phyloP scores from a whole-genome alignment of 2,113 vertebrate species.

The Oophaga pumilio region DNA sequence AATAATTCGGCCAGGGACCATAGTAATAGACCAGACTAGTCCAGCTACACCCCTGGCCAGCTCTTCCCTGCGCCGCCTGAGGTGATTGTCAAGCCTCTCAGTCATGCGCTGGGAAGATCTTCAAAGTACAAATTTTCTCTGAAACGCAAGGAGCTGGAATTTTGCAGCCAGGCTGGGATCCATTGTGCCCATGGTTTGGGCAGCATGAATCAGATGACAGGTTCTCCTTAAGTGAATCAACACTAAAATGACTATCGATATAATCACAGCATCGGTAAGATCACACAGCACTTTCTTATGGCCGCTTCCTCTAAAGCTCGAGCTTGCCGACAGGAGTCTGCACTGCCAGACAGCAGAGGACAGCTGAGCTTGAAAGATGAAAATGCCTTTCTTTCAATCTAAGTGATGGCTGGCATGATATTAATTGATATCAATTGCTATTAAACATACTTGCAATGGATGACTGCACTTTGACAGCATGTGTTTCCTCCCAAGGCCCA shows the following conservation, averaged over 20 bases:
- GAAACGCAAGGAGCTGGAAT: too few species aligned
- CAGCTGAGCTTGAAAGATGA: constrained; percentile 41
- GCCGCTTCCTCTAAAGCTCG: background rate
- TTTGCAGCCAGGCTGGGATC: too few species aligned
- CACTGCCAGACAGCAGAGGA: constrained; percentile 8
- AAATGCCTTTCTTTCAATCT: constrained; percentile 48
- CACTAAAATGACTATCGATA: background rate
- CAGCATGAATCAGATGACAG: too few species aligned
- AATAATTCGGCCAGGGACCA: too few species aligned
- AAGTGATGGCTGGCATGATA: constrained; percentile 48
- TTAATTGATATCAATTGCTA: constrained; percentile 57
- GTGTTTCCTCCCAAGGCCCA: constrained; percentile 53
- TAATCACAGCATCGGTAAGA: background rate
- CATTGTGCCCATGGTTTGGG: too few species aligned
- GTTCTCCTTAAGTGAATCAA: background rate
- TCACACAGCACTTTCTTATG: background rate
- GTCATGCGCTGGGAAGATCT: too few species aligned
- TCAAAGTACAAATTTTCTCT: too few species aligned
- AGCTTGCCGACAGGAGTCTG: constrained; percentile 16
- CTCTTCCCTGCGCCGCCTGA: too few species aligned
- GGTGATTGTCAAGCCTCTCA: too few species aligned
- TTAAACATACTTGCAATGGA: constrained; percentile 53
- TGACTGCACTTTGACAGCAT: constrained; percentile 44
- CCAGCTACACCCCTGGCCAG: too few species aligned
- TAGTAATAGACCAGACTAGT: too few species aligned